These are phyloP conservation scores for Dendrocincla fuliginosa DNA, from an alignment of 2,797 vertebrate species.

Conservation along the genomic window DNA sequence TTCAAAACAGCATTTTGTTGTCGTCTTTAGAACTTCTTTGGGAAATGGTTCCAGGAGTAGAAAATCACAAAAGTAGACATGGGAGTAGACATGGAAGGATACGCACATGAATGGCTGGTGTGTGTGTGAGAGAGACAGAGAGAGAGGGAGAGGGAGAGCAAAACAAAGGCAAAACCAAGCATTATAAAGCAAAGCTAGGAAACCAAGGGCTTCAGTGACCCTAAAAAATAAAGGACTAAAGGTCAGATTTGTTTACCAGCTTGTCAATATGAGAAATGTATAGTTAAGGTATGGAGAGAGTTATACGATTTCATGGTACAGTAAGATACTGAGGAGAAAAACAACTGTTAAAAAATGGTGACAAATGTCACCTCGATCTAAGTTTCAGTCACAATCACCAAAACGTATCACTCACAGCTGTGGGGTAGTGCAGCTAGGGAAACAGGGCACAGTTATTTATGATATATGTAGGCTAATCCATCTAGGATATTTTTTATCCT, in stretches of 20 bases:
- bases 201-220: neutral
- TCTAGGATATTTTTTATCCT: neutral
- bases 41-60: neutral
- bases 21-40: neutral
- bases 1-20: accelerated
- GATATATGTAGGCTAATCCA: neutral
- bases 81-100: neutral
- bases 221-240: neutral
- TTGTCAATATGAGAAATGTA: neutral
- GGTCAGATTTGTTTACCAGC: neutral
- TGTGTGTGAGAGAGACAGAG: neutral
- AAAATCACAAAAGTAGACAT: neutral
- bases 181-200: neutral
- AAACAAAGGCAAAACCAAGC: neutral
- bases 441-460: neutral
- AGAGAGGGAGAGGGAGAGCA: neutral
- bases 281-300: neutral
- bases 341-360: neutral
- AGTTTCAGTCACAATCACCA: accelerated
- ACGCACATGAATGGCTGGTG: neutral
- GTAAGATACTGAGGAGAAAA: neutral
- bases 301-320: neutral
- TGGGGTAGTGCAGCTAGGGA: neutral
- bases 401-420: accelerated
- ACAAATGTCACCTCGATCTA: neutral